Percentiles rank a stretch among this genome's conserved stretches.
Evolutionary conservation across 2,113 vertebrate genomes (phyloP).

Genomic region (Dascyllus trimaculatus): DNA sequence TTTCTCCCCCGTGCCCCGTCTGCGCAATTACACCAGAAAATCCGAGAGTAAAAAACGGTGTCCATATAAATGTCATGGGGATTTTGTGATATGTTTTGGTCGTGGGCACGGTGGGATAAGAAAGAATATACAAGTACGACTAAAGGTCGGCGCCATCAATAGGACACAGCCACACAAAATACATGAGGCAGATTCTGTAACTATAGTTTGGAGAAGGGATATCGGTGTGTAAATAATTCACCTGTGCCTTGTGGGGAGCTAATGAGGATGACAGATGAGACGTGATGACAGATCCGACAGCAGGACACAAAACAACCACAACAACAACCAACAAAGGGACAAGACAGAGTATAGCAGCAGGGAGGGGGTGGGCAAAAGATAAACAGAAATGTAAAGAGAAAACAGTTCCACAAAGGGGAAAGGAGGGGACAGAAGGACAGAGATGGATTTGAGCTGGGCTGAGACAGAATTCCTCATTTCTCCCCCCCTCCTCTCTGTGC

Average conservation of each 20-base stretch:
- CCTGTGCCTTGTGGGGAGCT: slow-evolving; percentile 60
- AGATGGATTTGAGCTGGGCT: slow-evolving; percentile 45
- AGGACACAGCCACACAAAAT: slow-evolving; percentile 29
- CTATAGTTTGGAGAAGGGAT: slow-evolving; percentile 17
- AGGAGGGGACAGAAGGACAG: slow-evolving; percentile 42
- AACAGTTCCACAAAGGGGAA: slow-evolving; percentile 16
- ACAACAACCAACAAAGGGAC: slow-evolving; percentile 12
- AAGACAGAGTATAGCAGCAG: slow-evolving; percentile 11
- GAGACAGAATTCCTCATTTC: slow-evolving; percentile 5
- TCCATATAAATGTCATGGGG: slow-evolving; percentile 47
- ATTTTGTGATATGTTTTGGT: slow-evolving; percentile 38
- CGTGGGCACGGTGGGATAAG: not conserved
- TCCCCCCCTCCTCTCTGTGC: not conserved
- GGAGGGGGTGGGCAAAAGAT: slow-evolving; percentile 1
- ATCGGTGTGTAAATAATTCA: slow-evolving; percentile 64
- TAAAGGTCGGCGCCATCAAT: slow-evolving; percentile 64
- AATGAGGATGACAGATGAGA: slow-evolving; percentile 80
- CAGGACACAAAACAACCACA: slow-evolving; percentile 21
- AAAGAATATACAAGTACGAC: slow-evolving; percentile 36
- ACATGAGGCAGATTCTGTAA: slow-evolving; percentile 12
- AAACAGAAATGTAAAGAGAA: slow-evolving; percentile 4
- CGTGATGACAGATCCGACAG: slow-evolving; percentile 41
- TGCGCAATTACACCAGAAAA: slow-evolving; percentile 54
- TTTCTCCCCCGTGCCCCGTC: slow-evolving; percentile 44
- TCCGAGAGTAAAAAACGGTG: slow-evolving; percentile 33